A percentile compares a stretch with the other conserved stretches of the same genome.
These are phyloP conservation scores for Gonatopus flavifemur DNA, from an alignment of 1,140 invertebrate genomes.

Conservation along the genomic window DNA sequence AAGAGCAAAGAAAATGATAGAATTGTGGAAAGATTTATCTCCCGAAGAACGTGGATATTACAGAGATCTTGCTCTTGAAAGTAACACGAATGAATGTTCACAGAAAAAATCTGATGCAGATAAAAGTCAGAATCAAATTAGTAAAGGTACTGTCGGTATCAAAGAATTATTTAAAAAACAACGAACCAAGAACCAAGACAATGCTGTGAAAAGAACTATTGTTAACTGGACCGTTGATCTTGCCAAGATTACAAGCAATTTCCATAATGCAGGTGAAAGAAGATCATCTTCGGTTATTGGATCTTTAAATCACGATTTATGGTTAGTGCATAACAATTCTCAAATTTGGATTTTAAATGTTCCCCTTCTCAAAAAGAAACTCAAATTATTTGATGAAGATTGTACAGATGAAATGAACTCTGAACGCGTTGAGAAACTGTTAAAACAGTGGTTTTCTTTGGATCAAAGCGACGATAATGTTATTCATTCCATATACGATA, in stretches of 20 bases:
- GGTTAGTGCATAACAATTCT: slow-evolving; percentile 29
- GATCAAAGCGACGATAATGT: no score
- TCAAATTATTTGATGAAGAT: slow-evolving; percentile 19
- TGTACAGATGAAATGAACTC: slow-evolving; percentile 23
- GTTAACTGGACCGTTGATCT: slow-evolving; percentile 32
- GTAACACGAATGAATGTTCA: slow-evolving; percentile 2
- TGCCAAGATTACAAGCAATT: slow-evolving; percentile 21
- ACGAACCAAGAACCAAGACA: slow-evolving; percentile 23
- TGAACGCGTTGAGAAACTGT: slow-evolving; percentile 25
- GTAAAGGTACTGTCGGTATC: slow-evolving; percentile 18
- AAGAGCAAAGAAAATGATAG: slow-evolving; percentile 45
- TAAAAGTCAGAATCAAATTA: slow-evolving; percentile 13
- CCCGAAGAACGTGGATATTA: slow-evolving; percentile 54
- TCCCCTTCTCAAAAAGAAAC: slow-evolving; percentile 21
- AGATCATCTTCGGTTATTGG: slow-evolving; percentile 32
- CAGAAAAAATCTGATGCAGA: slow-evolving; percentile 2
- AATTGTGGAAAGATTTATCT: slow-evolving; percentile 49
- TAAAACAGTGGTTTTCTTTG: slow-evolving; percentile 33
- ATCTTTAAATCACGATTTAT: slow-evolving; percentile 25
- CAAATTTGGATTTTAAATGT: slow-evolving; percentile 36
- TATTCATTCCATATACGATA: no score
- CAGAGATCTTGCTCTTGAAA: slow-evolving; percentile 37
- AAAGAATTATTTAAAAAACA: slow-evolving; percentile 32
- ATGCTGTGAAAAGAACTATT: slow-evolving; percentile 28
- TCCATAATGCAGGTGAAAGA: slow-evolving; percentile 17